phyloP scores from a whole-genome alignment of 2,113 vertebrate genomes.

The Aspidoscelis tigris region DNA sequence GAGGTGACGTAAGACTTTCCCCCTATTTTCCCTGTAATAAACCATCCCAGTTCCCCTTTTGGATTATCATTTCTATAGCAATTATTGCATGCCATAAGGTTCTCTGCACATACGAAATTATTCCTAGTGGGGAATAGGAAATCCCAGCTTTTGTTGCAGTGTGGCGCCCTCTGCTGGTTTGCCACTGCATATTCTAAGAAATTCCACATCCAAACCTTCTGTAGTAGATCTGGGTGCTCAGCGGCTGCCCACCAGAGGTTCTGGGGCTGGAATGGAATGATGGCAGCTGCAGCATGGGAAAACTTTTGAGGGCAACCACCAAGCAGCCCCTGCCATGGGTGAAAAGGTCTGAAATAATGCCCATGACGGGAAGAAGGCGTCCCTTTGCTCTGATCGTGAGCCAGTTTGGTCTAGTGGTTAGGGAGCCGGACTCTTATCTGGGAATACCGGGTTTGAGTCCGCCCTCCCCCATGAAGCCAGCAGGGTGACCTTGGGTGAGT shows the following conservation, averaged over 20 bases:
- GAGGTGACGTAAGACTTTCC: neutral
- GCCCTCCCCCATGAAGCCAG: too few species aligned
- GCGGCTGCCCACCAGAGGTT: too few species aligned
- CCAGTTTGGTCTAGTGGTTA: too few species aligned
- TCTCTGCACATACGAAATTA: neutral
- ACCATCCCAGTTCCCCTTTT: neutral
- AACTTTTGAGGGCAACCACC: too few species aligned
- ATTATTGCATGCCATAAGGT: neutral
- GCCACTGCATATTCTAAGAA: constrained; percentile 19
- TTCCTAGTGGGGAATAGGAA: neutral
- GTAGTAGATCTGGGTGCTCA: too few species aligned
- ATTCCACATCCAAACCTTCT: neutral
- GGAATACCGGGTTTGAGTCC: too few species aligned
- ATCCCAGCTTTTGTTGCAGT: constrained; percentile 37
- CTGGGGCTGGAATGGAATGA: too few species aligned
- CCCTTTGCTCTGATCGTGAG: neutral
- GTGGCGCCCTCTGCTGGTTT: constrained; percentile 73
- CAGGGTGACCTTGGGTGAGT: too few species aligned
- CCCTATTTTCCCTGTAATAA: neutral
- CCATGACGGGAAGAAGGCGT: rapidly evolving
- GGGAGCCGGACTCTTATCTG: too few species aligned
- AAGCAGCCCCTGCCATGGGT: too few species aligned
- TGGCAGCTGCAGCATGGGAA: too few species aligned
- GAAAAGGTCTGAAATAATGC: neutral
- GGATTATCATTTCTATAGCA: neutral